These are phyloP conservation scores for Hemicrepidius hirtus DNA, from an alignment of 2,888 invertebrate genomes.

Conservation along the genomic window DNA sequence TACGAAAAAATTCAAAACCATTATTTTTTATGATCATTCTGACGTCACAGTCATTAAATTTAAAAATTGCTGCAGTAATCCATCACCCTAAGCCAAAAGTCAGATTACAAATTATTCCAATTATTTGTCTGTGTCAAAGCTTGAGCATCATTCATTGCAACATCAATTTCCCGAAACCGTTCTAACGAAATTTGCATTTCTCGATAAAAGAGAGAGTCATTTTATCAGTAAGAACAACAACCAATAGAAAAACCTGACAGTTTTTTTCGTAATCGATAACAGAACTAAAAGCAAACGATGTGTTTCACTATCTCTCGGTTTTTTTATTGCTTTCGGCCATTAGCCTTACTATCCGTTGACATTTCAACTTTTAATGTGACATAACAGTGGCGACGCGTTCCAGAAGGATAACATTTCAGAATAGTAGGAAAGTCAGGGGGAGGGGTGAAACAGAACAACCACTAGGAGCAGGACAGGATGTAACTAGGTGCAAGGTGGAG, in stretches of 20 bases:
- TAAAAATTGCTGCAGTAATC: constrained; percentile 4
- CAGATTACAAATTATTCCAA: constrained; percentile 7
- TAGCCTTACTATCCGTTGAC: too few relatives aligned
- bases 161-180: constrained; percentile 7
- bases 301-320: too few relatives aligned
- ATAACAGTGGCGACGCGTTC: too few relatives aligned
- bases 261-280: background rate
- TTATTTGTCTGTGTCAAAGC: constrained; percentile 16
- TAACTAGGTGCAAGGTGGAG: too few relatives aligned
- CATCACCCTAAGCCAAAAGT: constrained; percentile 1
- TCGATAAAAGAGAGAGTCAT: background rate
- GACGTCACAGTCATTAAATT: background rate
- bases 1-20: too few relatives aligned
- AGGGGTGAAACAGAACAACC: too few relatives aligned
- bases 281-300: background rate
- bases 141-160: constrained; percentile 2
- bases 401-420: too few relatives aligned
- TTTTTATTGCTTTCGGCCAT: too few relatives aligned
- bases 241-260: background rate
- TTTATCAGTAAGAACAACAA: background rate
- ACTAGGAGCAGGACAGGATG: too few relatives aligned
- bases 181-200: constrained; percentile 16
- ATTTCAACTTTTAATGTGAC: too few relatives aligned
- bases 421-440: too few relatives aligned
- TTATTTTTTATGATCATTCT: too few relatives aligned